Base-by-base conservation (phyloP, 2,797 vertebrate genomes). In the Rhodeus uyekii region DNA sequence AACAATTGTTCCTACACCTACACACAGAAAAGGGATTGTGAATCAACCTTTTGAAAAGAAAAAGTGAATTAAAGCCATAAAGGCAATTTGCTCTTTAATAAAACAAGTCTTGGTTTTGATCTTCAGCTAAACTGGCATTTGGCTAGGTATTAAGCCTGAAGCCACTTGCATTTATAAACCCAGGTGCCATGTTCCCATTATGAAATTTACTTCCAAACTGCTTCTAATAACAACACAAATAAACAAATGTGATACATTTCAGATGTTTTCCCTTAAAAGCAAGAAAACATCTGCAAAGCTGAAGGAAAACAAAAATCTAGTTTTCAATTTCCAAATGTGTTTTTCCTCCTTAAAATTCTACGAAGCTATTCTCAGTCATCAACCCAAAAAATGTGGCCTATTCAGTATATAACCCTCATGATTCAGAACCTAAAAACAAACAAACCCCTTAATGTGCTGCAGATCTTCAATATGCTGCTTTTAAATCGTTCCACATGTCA, bases 391-490 rank as follows among this genome's bases (percentile, higher is more conserved):
- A 81, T 38, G 29, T 67, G 42, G 32, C 27, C 55, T 74, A 46
- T 79, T 83, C 48, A 67, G 55, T 72, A 69, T 76, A 39, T 46
- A 86, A 69, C 73, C 44, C 76, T 86, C 69, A 82, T 64, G 83
- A 60, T 76, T 82, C 85, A 65, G 71, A 65, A 65, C 71, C 71
- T 77, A 76, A 83, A 87, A 95, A 95, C 94, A 94, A 95, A 95
- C 94, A 96, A 95, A 96, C 95, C 95, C 95, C 93, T 95, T 95
- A 95, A 95, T 95, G 94, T 95, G 94, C 92, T 95, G 94, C 96
- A 95, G 94, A 96, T 95, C 94, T 94, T 94, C 93, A 92, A 94
- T 95, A 95, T 93, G 93, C 58, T 94, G 86, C 93, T 91, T 91
- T 93, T 95, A 95, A 96, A 95, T 90, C 92, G 92, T 93, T 94